These are phyloP conservation scores for Morelia viridis DNA, from an alignment of 2,797 vertebrate genomes.

Conservation along the genomic window DNA sequence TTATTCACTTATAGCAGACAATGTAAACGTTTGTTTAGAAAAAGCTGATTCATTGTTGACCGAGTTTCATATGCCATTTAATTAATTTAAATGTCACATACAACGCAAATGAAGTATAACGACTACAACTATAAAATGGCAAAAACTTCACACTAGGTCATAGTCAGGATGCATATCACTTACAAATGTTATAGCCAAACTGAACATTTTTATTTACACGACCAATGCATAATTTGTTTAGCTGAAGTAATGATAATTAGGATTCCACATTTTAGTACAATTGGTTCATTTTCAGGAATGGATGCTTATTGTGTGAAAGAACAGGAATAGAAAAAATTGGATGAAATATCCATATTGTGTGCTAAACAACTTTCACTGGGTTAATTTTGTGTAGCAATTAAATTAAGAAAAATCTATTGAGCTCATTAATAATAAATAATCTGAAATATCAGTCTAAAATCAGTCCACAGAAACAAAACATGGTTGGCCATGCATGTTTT, in stretches of 20 bases:
- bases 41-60: neutral
- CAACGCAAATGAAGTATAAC: conserved; percentile 44
- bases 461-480: neutral
- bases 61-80: conserved; percentile 36
- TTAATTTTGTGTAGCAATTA: neutral
- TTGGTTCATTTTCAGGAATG: conserved; percentile 18
- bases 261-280: conserved; percentile 10
- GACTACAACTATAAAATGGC: conserved; percentile 33
- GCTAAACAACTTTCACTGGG: neutral
- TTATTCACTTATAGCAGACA: neutral
- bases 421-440: neutral
- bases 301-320: conserved; percentile 17
- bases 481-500: neutral
- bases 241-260: conserved; percentile 38
- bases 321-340: neutral
- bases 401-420: neutral
- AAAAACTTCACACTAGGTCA: neutral
- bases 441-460: neutral
- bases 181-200: conserved; percentile 36
- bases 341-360: neutral
- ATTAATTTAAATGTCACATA: conserved; percentile 46
- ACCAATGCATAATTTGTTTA: conserved; percentile 43
- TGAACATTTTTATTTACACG: conserved; percentile 24
- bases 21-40: neutral
- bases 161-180: conserved; percentile 17